Base-by-base conservation (phyloP, 2,797 vertebrate genomes). In the Pagetopsis macropterus region DNA sequence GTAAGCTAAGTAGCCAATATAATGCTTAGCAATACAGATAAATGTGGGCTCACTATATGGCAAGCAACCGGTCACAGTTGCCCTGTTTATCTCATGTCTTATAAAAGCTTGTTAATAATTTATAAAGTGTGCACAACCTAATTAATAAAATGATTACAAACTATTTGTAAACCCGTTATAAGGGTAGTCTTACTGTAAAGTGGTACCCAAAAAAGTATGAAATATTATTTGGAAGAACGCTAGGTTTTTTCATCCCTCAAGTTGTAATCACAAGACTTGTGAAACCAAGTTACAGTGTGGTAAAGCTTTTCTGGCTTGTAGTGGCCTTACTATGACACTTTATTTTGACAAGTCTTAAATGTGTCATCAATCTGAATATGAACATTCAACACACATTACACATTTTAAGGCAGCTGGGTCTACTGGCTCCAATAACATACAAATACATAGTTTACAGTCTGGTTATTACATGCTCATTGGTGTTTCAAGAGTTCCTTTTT, bases 401-500 rank as follows among this genome's bases (percentile, higher is more conserved):
- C 76, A 79, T 48, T 41, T 44, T 40, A 21, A 33, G 19, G 40
- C 17, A 21, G 44, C 41, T 51, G 2, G 10, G 10, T 51, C 27
- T 58, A 12, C 37, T 31, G 59, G 41, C 40, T 72, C 57, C 61
- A 73, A 15, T 65, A 62, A 62, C 5, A 31, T 45, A 65, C 41
- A 17, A 72, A 69, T 49, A 51, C 72, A 65, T 45, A 27, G 56
- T 65, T 67, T 71, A 69, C 58, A 5, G 37, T 57, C 44, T 65
- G n/a, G 57, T 27, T 37, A 27, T 64, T 57, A 76, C 63, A 72
- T 70, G 57, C 72, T 66, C 44, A 45, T 40, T 70, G 59, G 40
- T 77, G 62, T 69, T 78, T 64, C 49, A 59, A 70, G 45, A 45
- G 45, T 64, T 21, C 44, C 45, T 33, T 40, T 72, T 75, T 73